Conservation (phyloP, 2,113 vertebrate genomes). For the Felis catus region F.catus_Fca126_mat1.0 CM031417.1:75772001-75772500, state of each 20-base stretch:
- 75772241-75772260: too few species aligned
- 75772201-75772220: too few species aligned
- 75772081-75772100: neutral
- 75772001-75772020: neutral
- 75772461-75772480: neutral
- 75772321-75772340: neutral
- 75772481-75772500: neutral
- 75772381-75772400: neutral
- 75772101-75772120: neutral
- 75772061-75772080: neutral
- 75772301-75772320: neutral
- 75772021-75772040: neutral
- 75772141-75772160: neutral
- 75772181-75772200: neutral
- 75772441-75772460: neutral
- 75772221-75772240: too few species aligned
- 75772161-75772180: neutral
- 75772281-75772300: neutral
- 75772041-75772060: neutral
- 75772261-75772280: neutral
- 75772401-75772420: neutral
- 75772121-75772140: neutral
- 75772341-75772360: neutral
- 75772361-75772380: constrained; percentile 25
- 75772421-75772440: neutral